Percentiles rank a stretch among this genome's conserved stretches.
These are phyloP conservation scores for Clarias batrachus DNA, from an alignment of 2,113 vertebrate species.

Conservation along the genomic window DNA sequence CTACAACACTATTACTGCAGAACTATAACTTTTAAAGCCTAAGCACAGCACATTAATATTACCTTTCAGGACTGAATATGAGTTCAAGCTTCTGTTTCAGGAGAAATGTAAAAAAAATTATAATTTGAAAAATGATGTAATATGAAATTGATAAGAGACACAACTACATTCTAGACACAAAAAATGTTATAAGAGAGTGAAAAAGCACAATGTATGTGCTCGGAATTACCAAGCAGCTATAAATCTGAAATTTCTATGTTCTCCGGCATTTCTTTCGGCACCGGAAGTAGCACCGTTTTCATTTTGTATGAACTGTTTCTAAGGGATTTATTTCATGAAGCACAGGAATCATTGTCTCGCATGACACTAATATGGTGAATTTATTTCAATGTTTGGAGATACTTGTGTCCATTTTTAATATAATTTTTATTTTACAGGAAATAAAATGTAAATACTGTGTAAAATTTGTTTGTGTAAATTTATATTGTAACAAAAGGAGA, in stretches of 20 bases:
- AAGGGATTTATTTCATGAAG: constrained; percentile 61
- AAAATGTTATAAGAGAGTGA: neutral
- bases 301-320: constrained; percentile 68
- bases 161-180: neutral
- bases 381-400: constrained; percentile 71
- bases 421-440: constrained; percentile 66
- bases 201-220: constrained; percentile 6
- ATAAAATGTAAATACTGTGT: constrained; percentile 53
- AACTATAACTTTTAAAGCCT: neutral
- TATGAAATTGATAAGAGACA: neutral
- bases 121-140: neutral
- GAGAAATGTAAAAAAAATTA: neutral
- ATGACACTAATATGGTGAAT: constrained; percentile 70
- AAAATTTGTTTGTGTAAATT: constrained; percentile 14
- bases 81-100: neutral
- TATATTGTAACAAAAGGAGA: neutral
- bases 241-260: constrained; percentile 32
- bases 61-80: neutral
- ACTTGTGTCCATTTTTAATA: constrained; percentile 73
- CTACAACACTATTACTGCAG: constrained; percentile 9
- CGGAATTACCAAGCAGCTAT: constrained; percentile 18
- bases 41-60: constrained; percentile 19
- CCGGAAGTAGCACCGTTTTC: constrained; percentile 67
- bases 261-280: constrained; percentile 24
- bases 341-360: constrained; percentile 66